Evolutionary conservation across 2,888 invertebrate species (phyloP).

Genomic region (Agriopis marginaria): DNA sequence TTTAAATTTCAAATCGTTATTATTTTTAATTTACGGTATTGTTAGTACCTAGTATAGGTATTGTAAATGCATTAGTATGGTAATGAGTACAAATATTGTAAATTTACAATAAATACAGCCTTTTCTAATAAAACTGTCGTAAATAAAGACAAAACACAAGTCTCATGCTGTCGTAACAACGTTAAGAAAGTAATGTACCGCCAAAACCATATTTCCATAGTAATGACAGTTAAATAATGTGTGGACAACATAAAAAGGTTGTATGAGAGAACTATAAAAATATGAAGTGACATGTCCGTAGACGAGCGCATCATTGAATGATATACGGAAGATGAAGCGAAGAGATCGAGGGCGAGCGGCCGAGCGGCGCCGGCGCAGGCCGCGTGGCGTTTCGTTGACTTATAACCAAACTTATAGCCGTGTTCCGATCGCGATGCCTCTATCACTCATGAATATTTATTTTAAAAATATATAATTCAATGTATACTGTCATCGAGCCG

Average conservation of each 20-base stretch:
- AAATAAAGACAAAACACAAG: constrained; percentile 34
- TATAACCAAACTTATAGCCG: constrained; percentile 81
- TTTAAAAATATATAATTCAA: constrained; percentile 75
- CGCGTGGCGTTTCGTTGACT: constrained; percentile 79
- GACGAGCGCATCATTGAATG: constrained; percentile 56
- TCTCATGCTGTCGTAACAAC: constrained; percentile 37
- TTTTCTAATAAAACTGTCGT: constrained; percentile 44
- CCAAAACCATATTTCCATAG: constrained; percentile 68
- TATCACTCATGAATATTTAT: constrained; percentile 86
- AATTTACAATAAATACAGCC: constrained; percentile 23
- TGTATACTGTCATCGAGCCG: constrained; percentile 69
- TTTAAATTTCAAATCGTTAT: neutral
- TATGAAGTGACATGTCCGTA: constrained; percentile 73
- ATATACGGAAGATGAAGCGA: constrained; percentile 58
- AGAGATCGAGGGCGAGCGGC: constrained; percentile 43
- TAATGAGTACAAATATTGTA: constrained; percentile 2
- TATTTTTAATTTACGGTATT: too few relatives aligned
- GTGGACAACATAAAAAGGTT: constrained; percentile 71
- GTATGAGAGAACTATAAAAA: constrained; percentile 73
- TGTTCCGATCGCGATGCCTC: constrained; percentile 82
- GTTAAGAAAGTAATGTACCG: constrained; percentile 31
- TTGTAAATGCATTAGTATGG: constrained; percentile 1
- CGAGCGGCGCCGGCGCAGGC: constrained; percentile 58
- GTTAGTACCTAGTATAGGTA: too few relatives aligned
- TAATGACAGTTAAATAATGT: constrained; percentile 73